Percentiles rank a stretch among this genome's conserved stretches.
Evolutionary conservation across 2,888 invertebrate genomes (phyloP).

Genomic region (Chydorus sphaericus): DNA sequence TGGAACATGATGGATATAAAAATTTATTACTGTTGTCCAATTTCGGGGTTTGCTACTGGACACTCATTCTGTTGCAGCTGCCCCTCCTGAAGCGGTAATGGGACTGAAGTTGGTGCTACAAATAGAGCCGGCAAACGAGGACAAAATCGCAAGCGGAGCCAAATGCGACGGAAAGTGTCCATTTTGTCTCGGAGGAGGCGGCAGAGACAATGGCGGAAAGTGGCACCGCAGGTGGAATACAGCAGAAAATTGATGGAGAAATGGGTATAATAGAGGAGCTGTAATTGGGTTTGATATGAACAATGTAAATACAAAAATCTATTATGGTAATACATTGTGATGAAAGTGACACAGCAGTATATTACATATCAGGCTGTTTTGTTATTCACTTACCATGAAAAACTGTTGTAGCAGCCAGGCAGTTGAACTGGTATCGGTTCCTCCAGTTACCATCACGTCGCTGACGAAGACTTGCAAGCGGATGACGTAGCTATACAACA

Average conservation of each 20-base stretch:
- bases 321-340: too few relatives aligned
- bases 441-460: slow-evolving; percentile 24
- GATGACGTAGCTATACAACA: slow-evolving; percentile 40
- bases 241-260: slow-evolving; percentile 47
- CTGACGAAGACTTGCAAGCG: slow-evolving; percentile 34
- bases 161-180: neutral
- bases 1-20: too few relatives aligned
- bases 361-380: too few relatives aligned
- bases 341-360: too few relatives aligned
- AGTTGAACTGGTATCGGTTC: slow-evolving; percentile 21
- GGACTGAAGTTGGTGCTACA: neutral
- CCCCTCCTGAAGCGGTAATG: neutral
- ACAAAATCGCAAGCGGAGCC: neutral
- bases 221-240: slow-evolving; percentile 45
- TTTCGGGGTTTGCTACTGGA: neutral
- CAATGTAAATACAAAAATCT: too few relatives aligned
- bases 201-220: slow-evolving; percentile 40
- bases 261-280: slow-evolving; percentile 40
- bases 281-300: too few relatives aligned
- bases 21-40: too few relatives aligned
- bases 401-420: slow-evolving; percentile 41
- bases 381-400: slow-evolving; percentile 29
- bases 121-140: neutral
- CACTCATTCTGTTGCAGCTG: neutral
- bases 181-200: slow-evolving; percentile 35